Evolutionary conservation across 2,888 invertebrate genomes (phyloP).

Genomic region (Hesperia comma): DNA sequence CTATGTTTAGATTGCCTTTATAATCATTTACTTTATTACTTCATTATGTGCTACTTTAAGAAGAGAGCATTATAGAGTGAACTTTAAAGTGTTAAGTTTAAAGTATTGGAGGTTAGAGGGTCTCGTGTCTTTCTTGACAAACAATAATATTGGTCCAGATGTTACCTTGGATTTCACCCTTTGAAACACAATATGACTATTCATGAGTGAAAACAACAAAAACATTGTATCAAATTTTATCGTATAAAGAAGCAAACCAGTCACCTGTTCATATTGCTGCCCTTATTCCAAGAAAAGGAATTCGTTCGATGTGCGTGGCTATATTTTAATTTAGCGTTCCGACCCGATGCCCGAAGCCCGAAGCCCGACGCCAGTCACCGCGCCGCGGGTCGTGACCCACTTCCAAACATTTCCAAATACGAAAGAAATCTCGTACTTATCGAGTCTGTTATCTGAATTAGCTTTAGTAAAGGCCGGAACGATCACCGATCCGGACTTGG

Average conservation of each 20-base stretch:
- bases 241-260: neutral
- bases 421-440: conserved; percentile 34
- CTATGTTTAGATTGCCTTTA: too few species aligned
- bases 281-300: conserved; percentile 41
- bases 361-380: conserved; percentile 34
- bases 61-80: too few species aligned
- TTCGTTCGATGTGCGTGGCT: conserved; percentile 32
- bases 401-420: conserved; percentile 34
- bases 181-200: too few species aligned
- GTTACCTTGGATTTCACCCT: too few species aligned
- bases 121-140: too few species aligned
- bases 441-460: conserved; percentile 34
- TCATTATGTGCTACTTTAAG: too few species aligned
- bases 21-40: too few species aligned
- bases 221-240: too few species aligned
- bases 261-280: conserved; percentile 34
- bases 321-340: conserved; percentile 41
- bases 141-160: too few species aligned
- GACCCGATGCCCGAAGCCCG: conserved; percentile 27
- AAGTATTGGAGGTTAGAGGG: too few species aligned
- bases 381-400: conserved; percentile 41
- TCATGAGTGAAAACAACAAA: too few species aligned
- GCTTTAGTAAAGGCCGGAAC: conserved; percentile 17
- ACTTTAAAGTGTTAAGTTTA: too few species aligned
- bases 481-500: conserved; percentile 12